Conservation (phyloP, 2,888 invertebrate species). For the Aleiodes testaceus region DNA sequence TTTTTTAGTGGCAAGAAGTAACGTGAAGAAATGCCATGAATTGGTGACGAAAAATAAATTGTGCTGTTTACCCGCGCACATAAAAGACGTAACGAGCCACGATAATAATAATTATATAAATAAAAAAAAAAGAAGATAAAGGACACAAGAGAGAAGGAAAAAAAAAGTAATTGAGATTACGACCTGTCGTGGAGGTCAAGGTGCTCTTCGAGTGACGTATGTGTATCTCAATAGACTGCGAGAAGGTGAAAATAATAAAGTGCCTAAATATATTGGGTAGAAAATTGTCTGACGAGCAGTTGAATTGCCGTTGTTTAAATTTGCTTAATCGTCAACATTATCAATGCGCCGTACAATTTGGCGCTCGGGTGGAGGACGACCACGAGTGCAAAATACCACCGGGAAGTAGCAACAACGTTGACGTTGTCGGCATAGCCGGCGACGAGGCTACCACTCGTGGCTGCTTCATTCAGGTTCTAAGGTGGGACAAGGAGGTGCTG, state of each 20-base stretch:
- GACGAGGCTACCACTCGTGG: constrained; percentile 37
- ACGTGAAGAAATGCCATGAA: constrained; percentile 1
- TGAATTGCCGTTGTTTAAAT: constrained; percentile 24
- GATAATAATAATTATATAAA: constrained; percentile 19
- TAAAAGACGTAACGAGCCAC: no score
- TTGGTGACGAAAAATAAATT: constrained; percentile 5
- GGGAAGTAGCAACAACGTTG: constrained; percentile 38
- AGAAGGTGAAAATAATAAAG: constrained; percentile 48
- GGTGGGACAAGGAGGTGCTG: constrained; percentile 70
- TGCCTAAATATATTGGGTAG: constrained; percentile 15
- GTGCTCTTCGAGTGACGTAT: constrained; percentile 59
- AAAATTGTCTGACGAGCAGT: constrained; percentile 14
- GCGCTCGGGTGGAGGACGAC: constrained; percentile 42
- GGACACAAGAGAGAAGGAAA: constrained; percentile 17
- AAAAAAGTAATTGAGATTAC: constrained; percentile 11
- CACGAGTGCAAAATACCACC: constrained; percentile 38
- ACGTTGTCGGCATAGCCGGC: constrained; percentile 42
- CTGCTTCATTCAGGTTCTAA: constrained; percentile 55
- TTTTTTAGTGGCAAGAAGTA: constrained; percentile 6
- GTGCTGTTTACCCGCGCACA: no score
- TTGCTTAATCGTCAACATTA: constrained; percentile 39
- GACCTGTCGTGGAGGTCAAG: constrained; percentile 56
- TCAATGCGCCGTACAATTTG: constrained; percentile 50
- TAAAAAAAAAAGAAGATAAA: background rate
- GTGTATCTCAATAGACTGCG: constrained; percentile 66